phyloP scores from a whole-genome alignment of 1,140 invertebrate species.

The Nixonia krombeini region DNA sequence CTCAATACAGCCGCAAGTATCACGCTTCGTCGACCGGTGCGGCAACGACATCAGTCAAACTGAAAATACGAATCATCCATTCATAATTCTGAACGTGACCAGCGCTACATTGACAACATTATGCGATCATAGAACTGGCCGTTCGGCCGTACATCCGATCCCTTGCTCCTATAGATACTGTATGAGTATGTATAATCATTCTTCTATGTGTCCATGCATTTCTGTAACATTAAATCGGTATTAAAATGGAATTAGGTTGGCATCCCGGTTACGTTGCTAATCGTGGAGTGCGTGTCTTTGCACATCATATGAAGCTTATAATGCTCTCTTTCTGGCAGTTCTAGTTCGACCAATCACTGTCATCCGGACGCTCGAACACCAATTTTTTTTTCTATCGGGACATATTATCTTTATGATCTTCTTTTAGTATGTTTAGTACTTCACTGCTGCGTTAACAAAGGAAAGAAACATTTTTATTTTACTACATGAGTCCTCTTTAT shows the following conservation, averaged over 20 bases:
- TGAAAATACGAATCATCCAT: slow-evolving; percentile 51
- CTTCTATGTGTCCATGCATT: slow-evolving; percentile 38
- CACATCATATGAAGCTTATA: slow-evolving; percentile 57
- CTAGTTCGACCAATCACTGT: slow-evolving; percentile 50
- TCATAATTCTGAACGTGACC: slow-evolving; percentile 65
- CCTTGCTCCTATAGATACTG: slow-evolving; percentile 15
- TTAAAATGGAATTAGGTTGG: slow-evolving; percentile 69
- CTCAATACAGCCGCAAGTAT: slow-evolving; percentile 22
- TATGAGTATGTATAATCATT: slow-evolving; percentile 12
- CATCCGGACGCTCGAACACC: slow-evolving; percentile 43
- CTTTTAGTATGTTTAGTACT: too few species aligned
- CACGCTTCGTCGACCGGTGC: slow-evolving; percentile 24
- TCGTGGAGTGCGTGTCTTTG: slow-evolving; percentile 56
- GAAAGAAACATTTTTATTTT: too few species aligned
- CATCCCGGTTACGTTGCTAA: slow-evolving; percentile 47
- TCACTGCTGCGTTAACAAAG: too few species aligned
- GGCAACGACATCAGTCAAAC: slow-evolving; percentile 31
- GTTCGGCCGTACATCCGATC: slow-evolving; percentile 30
- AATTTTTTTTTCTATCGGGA: too few species aligned
- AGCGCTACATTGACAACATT: slow-evolving; percentile 56
- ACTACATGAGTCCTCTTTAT: too few species aligned
- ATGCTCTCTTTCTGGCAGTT: slow-evolving; percentile 41
- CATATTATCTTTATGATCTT: too few species aligned
- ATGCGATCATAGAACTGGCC: slow-evolving; percentile 40
- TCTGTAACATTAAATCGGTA: slow-evolving; percentile 61